Evolutionary conservation across 64 coral and sea anemone species (phyloP), one percentile per base, ranked within the genome.

Genomic region (Pocillopora damicornis): DNA sequence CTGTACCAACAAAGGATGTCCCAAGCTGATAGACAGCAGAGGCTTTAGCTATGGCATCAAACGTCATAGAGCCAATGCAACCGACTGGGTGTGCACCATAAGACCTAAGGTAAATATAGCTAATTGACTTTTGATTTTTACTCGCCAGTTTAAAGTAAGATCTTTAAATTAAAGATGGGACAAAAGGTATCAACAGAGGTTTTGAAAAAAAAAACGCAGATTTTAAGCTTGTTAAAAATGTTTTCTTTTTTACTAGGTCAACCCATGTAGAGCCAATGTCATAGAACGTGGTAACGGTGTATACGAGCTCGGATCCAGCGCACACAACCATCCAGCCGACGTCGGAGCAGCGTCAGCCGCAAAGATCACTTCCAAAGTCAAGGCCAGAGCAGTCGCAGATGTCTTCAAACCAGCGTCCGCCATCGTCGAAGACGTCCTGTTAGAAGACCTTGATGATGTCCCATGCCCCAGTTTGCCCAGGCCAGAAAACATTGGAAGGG

Each of bases 1-100:
- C 60, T 35, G 63, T 62, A 68, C 81, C 60, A 85, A 69, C 64
- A 63, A 78, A 38, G 75, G 67, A 4, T 69, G 67, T 35, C 37
- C 42, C 78, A 88, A 88, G 67, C 61, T 89, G 30, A 78, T 89
- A 14, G 78, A 78, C 87, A 89, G 60, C 76, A 45, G 78, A 20
- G 75, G 87, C 10, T 89, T 71, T 56, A 79, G 62, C 75, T 89
- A 89, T 23, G 76, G 87, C 34, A 58, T 89, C 25, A 79, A 89
- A 69, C 61, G 61, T 67, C 37, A 15, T 63, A 60, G 15, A 59
- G 42, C 56, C 42, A 89, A 73, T 42, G 88, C 77, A 22, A 89
- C 88, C 11, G 36, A 88, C 71, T 88, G 86, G 86, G 35, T 88
- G 2, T 88, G 86, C 76, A 77, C 86, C 37, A 76, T 37, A 63